Percentiles rank a stretch among this genome's conserved stretches.
Evolutionary conservation across 1,140 invertebrate genomes (phyloP).

Genomic region (Probaryconus sp.): DNA sequence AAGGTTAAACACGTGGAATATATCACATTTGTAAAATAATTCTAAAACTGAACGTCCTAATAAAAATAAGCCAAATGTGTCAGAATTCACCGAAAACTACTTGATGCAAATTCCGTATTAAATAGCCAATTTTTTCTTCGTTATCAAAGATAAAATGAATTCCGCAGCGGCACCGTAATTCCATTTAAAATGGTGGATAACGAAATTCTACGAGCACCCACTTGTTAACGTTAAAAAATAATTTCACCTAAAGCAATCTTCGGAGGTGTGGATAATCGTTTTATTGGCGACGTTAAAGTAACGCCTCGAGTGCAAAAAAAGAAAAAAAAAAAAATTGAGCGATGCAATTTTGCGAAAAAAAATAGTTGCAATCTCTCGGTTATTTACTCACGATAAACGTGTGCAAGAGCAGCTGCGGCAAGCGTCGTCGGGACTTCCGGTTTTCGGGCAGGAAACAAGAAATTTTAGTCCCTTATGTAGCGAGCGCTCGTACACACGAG

Average conservation of each 20-base stretch:
- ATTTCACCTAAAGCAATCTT: constrained; percentile 42
- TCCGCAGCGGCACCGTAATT: too few relatives aligned
- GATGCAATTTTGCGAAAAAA: constrained; percentile 38
- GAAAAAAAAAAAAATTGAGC: constrained; percentile 5
- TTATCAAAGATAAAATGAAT: too few relatives aligned
- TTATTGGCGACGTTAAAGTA: constrained; percentile 42
- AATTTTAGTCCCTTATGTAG: constrained; percentile 49
- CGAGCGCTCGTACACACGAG: constrained; percentile 29
- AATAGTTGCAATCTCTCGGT: constrained; percentile 47
- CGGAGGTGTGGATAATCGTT: constrained; percentile 46
- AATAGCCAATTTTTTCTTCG: too few relatives aligned
- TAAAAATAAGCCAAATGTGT: too few relatives aligned
- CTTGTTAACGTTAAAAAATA: constrained; percentile 39
- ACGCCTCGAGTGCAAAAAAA: constrained; percentile 23
- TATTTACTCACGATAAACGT: constrained; percentile 56
- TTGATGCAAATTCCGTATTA: too few relatives aligned
- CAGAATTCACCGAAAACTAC: too few relatives aligned
- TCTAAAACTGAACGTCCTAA: too few relatives aligned
- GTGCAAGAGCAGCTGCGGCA: constrained; percentile 45
- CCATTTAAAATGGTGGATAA: too few relatives aligned
- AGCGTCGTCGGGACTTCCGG: constrained; percentile 37
- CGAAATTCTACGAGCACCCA: too few relatives aligned
- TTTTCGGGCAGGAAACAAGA: constrained; percentile 57
- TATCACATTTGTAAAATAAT: too few relatives aligned
- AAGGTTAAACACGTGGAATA: too few relatives aligned